A percentile compares a stretch with the other conserved stretches of the same genome.
phyloP scores from a whole-genome alignment of 2,888 invertebrate genomes.

The Cinara cedri region DNA sequence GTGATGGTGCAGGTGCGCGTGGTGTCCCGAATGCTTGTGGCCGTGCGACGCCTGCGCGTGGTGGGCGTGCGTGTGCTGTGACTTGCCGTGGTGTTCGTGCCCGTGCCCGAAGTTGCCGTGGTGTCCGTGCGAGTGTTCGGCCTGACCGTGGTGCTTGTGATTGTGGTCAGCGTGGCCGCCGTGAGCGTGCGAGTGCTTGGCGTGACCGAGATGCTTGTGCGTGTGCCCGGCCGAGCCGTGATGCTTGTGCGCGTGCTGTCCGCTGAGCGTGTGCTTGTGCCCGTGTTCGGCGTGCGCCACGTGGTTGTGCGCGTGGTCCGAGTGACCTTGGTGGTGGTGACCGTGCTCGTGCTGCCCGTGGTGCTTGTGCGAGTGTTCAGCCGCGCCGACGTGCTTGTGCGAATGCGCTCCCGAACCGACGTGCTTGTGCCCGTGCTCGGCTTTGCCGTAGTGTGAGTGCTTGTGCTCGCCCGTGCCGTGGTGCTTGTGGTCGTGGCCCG shows the following conservation, averaged over 20 bases:
- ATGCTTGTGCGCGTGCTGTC: conserved; percentile 58
- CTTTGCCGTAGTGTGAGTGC: conserved; percentile 64
- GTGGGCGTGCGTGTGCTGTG: conserved; percentile 59
- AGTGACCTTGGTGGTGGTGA: conserved; percentile 61
- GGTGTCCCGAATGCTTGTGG: conserved; percentile 59
- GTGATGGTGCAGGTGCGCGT: conserved; percentile 59
- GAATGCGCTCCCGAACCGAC: conserved; percentile 61
- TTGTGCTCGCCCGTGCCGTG: conserved; percentile 60
- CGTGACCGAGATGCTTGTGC: conserved; percentile 59
- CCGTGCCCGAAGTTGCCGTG: conserved; percentile 60
- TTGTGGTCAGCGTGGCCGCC: conserved; percentile 59
- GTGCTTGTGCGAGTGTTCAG: conserved; percentile 65
- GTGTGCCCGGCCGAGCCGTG: conserved; percentile 58
- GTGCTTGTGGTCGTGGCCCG: conserved; percentile 61
- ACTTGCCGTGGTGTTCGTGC: conserved; percentile 60
- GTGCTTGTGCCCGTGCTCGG: conserved; percentile 64
- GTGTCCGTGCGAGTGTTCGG: conserved; percentile 59
- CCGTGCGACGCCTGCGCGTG: conserved; percentile 59
- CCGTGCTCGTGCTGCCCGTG: conserved; percentile 63
- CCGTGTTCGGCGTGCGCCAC: conserved; percentile 61
- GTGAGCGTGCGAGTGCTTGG: conserved; percentile 58
- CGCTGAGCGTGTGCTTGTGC: conserved; percentile 59
- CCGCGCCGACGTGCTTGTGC: conserved; percentile 66
- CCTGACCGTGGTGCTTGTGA: conserved; percentile 59
- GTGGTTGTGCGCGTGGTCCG: conserved; percentile 64